Base-by-base conservation (phyloP, 2,113 vertebrate genomes). In the Corapipo altera region DNA sequence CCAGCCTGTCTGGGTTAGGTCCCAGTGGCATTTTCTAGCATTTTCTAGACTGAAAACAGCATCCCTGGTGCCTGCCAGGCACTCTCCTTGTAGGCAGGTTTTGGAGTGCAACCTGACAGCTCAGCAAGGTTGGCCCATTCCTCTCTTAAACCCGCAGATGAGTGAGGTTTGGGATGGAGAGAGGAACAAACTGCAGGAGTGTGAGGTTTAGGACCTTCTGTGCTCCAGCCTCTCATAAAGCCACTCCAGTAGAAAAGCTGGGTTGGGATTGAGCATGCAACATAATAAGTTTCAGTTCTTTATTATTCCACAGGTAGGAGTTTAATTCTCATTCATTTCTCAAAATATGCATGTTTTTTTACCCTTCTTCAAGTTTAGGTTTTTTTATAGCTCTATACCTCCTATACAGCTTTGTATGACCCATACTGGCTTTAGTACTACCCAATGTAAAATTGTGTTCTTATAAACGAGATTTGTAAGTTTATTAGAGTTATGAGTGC, bases 61-160 rank as follows among this genome's bases (percentile, higher is more conserved):
- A 49, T 30, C 10, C 17, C 28, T 59, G 48, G 28, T 41, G n/a
- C 43, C 33, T 64, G 33, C 58, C 48, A 51, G 37, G 10, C 28
- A 3, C 37, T 28, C 15, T 66, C 30, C 43, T 35, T 52, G 32
- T 11, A 15, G 48, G 67, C 22, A 49, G 33, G 18, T 51, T 85
- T 72, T 2, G 8, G 48, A 55, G 30, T 12, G 19, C 39, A 35
- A 32, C 41, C 49, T 81, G 39, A 57, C 26, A 48, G 37, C 37
- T 41, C 61, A 49, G 55, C 0, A 0, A 91, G 43, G 41, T 23
- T 6, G 5, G 17, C 20, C 21, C 1, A 1, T 21, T 66, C 28
- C 10, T 51, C 14, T 9, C 54, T 67, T 37, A n/a, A 62, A 64
- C 23, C 15, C 17, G 30, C 0, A 1, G 9, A n/a, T 24, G 20